Evolutionary conservation across 2,797 vertebrate genomes (phyloP).

Genomic region (Platyrinchus mystaceus): DNA sequence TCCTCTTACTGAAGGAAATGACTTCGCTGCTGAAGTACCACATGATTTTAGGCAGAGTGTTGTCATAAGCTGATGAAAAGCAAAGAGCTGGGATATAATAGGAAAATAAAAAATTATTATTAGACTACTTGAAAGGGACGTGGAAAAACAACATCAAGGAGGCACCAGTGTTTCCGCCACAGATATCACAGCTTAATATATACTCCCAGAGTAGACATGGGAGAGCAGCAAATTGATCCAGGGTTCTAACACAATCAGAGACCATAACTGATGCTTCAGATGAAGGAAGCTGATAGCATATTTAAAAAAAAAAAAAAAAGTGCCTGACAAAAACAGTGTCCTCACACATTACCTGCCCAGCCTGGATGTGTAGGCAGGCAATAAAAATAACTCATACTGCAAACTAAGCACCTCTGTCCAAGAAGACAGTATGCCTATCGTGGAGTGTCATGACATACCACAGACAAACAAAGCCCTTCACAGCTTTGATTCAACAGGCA

Average conservation of each 20-base stretch:
- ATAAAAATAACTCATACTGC: not conserved
- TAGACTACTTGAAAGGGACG: not conserved
- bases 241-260: not conserved
- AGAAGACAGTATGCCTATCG: not conserved
- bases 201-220: not conserved
- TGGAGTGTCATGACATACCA: not conserved
- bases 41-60: not conserved
- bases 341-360: not conserved
- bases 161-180: not conserved
- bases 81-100: not conserved
- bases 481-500: not conserved
- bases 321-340: not conserved
- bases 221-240: not conserved
- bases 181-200: not conserved
- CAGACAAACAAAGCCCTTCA: not conserved
- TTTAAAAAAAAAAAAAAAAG: not conserved
- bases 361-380: not conserved
- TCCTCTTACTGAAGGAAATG: not conserved
- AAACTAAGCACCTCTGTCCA: not conserved
- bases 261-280: not conserved
- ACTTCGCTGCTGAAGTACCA: not conserved
- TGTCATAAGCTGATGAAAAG: not conserved
- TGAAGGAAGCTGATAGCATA: not conserved
- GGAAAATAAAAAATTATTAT: not conserved
- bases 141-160: not conserved